A percentile compares a stretch with the other conserved stretches of the same genome.
Evolutionary conservation across 2,113 vertebrate species (phyloP).

Genomic region (Cisticola juncidis): DNA sequence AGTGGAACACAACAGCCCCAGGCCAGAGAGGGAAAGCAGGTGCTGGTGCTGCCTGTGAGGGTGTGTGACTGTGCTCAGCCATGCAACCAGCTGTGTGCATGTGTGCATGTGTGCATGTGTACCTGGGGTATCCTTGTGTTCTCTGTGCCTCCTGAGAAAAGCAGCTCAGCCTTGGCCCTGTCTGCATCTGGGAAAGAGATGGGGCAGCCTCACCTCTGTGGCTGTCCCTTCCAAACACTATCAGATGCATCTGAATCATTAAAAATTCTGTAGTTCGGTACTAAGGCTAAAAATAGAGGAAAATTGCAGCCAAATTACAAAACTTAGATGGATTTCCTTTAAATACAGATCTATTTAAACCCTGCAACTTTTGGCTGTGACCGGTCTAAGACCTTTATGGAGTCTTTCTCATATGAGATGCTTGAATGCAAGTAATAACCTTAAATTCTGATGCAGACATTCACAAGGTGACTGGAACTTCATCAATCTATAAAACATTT

Average conservation of each 20-base stretch:
- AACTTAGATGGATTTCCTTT: background rate
- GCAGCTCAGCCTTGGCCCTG: background rate
- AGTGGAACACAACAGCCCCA: fast-evolving
- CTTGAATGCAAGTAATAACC: background rate
- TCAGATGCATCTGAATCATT: background rate
- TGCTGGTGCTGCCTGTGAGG: background rate
- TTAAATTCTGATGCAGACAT: background rate
- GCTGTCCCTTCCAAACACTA: background rate
- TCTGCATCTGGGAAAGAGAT: background rate
- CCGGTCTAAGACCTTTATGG: background rate
- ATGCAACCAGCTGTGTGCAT: fast-evolving
- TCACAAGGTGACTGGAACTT: background rate
- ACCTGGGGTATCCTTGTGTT: fast-evolving
- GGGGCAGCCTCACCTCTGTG: background rate
- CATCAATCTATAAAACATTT: background rate
- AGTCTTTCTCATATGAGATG: background rate
- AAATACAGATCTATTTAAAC: background rate
- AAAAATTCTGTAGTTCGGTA: background rate
- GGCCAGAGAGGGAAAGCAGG: background rate
- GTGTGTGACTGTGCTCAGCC: background rate
- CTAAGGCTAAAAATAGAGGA: background rate
- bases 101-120: fast-evolving
- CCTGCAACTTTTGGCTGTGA: background rate
- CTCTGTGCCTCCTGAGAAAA: background rate
- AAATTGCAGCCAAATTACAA: background rate